Percentiles rank a stretch among this genome's conserved stretches.
Conservation (phyloP, 2,797 vertebrate genomes). For the Sebastes dallii region DNA sequence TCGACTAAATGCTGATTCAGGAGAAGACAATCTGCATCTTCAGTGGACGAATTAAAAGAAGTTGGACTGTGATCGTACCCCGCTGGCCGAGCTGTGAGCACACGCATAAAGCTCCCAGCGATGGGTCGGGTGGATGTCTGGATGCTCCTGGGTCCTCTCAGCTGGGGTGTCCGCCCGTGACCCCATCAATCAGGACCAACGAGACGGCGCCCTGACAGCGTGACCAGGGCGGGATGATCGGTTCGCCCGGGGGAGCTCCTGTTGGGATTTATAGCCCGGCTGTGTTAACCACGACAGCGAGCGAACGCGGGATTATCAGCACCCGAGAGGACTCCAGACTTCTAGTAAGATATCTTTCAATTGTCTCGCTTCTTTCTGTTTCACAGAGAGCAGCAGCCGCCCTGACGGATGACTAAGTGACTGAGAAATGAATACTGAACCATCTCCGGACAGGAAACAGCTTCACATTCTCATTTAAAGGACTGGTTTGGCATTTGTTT, state of each 20-base stretch:
- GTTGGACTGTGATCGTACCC: neutral
- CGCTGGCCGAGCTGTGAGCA: neutral
- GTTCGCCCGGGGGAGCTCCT: neutral
- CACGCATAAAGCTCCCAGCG: slow-evolving; percentile 24
- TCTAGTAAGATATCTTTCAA: neutral
- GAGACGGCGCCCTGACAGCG: slow-evolving; percentile 39
- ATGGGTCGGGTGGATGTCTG: neutral
- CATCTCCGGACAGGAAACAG: neutral
- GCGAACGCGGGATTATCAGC: neutral
- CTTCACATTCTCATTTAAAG: neutral
- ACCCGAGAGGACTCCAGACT: neutral
- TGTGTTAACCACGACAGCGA: neutral
- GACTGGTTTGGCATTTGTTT: neutral
- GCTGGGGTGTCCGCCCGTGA: slow-evolving; percentile 33
- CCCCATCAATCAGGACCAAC: slow-evolving; percentile 64
- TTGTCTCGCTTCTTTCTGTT: neutral
- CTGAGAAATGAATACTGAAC: neutral
- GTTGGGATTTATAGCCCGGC: slow-evolving; percentile 42
- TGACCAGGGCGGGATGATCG: slow-evolving; percentile 29
- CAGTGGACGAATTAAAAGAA: neutral
- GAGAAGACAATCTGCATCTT: neutral
- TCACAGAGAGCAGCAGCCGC: neutral
- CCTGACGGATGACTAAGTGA: slow-evolving; percentile 22
- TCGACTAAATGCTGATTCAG: neutral
- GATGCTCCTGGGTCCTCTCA: slow-evolving; percentile 1